Evolutionary conservation across 2,888 invertebrate species (phyloP).

Genomic region (Myopa tessellatipennis): DNA sequence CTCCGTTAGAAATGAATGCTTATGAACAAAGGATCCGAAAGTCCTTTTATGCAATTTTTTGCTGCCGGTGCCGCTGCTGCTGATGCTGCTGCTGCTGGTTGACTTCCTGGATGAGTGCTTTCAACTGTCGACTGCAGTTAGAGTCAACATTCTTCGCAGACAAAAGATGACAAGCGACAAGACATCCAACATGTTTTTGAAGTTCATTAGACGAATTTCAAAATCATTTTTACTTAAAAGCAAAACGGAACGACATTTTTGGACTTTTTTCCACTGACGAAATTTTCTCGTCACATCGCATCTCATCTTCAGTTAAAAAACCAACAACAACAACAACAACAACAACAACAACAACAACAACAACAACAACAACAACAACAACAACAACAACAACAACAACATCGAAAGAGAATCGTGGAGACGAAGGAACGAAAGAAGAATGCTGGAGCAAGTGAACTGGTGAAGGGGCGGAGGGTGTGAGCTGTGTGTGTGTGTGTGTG

Average conservation of each 20-base stretch:
- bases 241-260: constrained; percentile 15
- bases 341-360: too few species aligned
- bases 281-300: constrained; percentile 40
- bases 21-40: constrained; percentile 37
- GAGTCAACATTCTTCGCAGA: constrained; percentile 49
- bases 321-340: neutral
- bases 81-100: constrained; percentile 30
- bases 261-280: constrained; percentile 38
- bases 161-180: constrained; percentile 64
- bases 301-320: constrained; percentile 27
- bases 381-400: too few species aligned
- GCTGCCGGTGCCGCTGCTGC: constrained; percentile 16
- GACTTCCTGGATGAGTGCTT: constrained; percentile 42
- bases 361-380: too few species aligned
- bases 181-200: constrained; percentile 62
- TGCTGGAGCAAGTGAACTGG: neutral
- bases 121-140: constrained; percentile 41
- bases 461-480: neutral
- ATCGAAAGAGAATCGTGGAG: neutral
- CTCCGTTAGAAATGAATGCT: constrained; percentile 23
- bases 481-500: neutral
- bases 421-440: constrained; percentile 35
- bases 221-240: constrained; percentile 46
- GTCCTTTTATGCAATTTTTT: constrained; percentile 35
- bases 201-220: constrained; percentile 65